phyloP scores from a whole-genome alignment of 1,140 invertebrate genomes.

The Probaryconus sp. region DNA sequence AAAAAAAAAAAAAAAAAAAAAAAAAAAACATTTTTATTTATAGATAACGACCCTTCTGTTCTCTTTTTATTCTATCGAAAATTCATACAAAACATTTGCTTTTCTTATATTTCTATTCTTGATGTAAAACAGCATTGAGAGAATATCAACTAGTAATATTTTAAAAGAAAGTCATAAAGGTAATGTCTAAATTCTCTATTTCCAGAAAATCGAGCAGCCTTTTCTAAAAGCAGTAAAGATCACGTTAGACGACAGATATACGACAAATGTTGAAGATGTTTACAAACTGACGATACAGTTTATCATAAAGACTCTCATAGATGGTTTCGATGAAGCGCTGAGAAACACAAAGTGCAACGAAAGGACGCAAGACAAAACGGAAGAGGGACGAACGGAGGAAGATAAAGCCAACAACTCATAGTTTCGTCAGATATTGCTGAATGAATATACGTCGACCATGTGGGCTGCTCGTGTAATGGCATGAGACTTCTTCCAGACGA shows the following conservation, averaged over 20 bases:
- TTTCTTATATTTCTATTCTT: too few species aligned
- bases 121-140: too few species aligned
- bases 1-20: too few species aligned
- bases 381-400: constrained; percentile 27
- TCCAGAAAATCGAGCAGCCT: constrained; percentile 93
- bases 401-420: constrained; percentile 60
- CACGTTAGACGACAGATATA: constrained; percentile 92
- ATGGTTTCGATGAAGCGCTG: constrained; percentile 85
- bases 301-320: constrained; percentile 90
- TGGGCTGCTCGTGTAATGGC: constrained; percentile 1
- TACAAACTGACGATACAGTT: constrained; percentile 95
- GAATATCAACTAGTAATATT: too few species aligned
- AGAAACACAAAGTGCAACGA: constrained; percentile 39
- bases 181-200: constrained; percentile 68
- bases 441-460: background rate
- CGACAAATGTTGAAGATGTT: constrained; percentile 93
- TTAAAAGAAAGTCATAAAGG: too few species aligned
- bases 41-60: too few species aligned
- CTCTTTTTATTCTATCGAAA: background rate
- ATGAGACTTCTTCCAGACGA: constrained; percentile 5
- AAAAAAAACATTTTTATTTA: too few species aligned
- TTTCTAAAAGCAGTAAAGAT: constrained; percentile 91
- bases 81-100: too few species aligned
- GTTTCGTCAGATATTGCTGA: constrained; percentile 42
- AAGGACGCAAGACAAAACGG: constrained; percentile 30